These are phyloP conservation scores for Oncorhynchus kisutch DNA, from an alignment of 2,113 vertebrate genomes.

Conservation along the genomic window DNA sequence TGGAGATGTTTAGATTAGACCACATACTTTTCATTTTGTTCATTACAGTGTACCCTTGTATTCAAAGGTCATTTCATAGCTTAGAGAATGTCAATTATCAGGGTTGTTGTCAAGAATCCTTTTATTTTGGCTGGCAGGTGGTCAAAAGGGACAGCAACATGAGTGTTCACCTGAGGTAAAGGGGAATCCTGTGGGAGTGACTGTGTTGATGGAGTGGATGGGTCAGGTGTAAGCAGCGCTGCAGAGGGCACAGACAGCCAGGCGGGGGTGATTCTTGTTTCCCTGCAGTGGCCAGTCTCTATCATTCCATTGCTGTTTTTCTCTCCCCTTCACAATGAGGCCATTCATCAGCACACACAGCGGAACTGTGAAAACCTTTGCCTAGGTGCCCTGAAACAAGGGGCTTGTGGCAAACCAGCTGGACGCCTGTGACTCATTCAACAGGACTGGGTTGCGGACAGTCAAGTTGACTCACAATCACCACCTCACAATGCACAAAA, in stretches of 20 bases:
- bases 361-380: neutral
- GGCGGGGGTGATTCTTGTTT: neutral
- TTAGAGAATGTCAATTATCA: constrained; percentile 2
- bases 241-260: neutral
- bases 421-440: neutral
- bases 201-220: constrained; percentile 3
- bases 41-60: constrained; percentile 2
- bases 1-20: neutral
- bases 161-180: neutral
- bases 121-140: neutral
- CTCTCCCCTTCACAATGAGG: constrained; percentile 24
- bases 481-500: constrained; percentile 10
- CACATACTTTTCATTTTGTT: constrained; percentile 5
- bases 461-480: constrained; percentile 13
- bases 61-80: constrained; percentile 3
- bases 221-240: neutral
- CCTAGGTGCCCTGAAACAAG: neutral
- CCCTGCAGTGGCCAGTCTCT: neutral
- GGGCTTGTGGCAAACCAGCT: neutral
- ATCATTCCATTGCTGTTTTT: constrained; percentile 15
- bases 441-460: neutral
- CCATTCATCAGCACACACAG: constrained; percentile 27
- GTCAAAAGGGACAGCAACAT: neutral
- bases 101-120: neutral
- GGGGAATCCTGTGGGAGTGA: constrained; percentile 13